Conservation (phyloP, 2,888 invertebrate species). For the Polietes domitor region DNA sequence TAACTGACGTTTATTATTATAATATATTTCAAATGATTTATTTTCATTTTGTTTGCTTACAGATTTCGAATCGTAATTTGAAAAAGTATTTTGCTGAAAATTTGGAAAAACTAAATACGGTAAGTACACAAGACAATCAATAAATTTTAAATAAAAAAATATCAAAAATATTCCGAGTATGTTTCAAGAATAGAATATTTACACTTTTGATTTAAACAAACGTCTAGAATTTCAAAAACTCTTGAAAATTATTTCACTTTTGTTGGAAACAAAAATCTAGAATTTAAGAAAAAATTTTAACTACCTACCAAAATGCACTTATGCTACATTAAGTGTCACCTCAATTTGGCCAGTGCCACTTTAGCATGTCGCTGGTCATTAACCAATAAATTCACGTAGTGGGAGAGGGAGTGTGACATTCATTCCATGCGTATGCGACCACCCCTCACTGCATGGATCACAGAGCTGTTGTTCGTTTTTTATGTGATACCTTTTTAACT, state of each 20-base stretch:
- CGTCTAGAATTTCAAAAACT: neutral
- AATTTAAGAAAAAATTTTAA: neutral
- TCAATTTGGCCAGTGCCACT: constrained; percentile 2
- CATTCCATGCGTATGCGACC: neutral
- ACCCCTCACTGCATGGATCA: too few relatives aligned
- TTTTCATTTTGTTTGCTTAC: constrained; percentile 20
- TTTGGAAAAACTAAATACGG: constrained; percentile 32
- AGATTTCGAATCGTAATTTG: constrained; percentile 4
- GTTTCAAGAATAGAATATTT: constrained; percentile 26
- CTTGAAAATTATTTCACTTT: neutral
- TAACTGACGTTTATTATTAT: too few relatives aligned
- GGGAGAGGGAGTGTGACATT: neutral
- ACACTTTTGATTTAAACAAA: neutral
- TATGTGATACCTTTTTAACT: constrained; percentile 74
- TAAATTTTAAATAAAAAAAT: neutral
- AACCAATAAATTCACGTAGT: constrained; percentile 19
- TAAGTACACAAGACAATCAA: constrained; percentile 43
- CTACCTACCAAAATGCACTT: neutral
- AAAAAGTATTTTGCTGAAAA: neutral
- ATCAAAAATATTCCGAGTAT: constrained; percentile 48
- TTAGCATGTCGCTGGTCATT: neutral
- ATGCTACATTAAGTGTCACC: constrained; percentile 3
- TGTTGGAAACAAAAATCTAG: too few relatives aligned
- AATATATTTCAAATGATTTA: neutral
- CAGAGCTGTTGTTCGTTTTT: constrained; percentile 5